Evolutionary conservation across 2,797 vertebrate species (phyloP).

Genomic region (Pangasius krempfi): DNA sequence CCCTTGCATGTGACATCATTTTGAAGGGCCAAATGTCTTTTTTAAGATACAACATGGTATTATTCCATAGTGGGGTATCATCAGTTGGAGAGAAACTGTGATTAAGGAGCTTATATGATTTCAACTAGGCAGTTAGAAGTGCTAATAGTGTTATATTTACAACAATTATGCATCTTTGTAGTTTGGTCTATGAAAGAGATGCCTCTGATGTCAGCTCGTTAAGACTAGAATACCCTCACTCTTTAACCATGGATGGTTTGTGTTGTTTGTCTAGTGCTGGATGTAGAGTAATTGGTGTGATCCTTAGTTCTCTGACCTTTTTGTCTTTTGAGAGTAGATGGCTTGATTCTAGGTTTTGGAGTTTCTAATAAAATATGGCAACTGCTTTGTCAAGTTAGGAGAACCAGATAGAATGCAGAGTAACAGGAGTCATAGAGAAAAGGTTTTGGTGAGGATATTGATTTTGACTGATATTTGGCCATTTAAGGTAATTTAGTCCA

Average conservation of each 20-base stretch:
- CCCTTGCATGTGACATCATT: no score
- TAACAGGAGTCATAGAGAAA: not conserved
- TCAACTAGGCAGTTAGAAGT: not conserved
- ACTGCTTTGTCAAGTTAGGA: not conserved
- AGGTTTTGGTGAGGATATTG: not conserved
- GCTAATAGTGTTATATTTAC: not conserved
- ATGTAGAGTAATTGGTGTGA: not conserved
- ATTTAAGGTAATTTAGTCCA: not conserved
- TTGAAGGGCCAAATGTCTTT: no score
- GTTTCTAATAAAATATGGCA: not conserved
- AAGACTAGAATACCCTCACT: not conserved
- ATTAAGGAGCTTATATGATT: not conserved
- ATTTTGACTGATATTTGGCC: not conserved
- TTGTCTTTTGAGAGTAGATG: not conserved
- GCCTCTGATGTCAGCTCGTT: not conserved
- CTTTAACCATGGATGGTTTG: not conserved
- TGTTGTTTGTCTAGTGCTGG: not conserved
- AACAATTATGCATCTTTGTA: not conserved
- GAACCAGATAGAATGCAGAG: not conserved
- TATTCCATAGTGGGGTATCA: not conserved
- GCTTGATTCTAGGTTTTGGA: not conserved
- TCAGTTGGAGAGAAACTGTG: not conserved
- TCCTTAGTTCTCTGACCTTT: not conserved
- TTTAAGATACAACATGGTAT: not conserved
- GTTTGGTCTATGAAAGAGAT: not conserved